Conservation (phyloP, 1,140 invertebrate species). For the Atta colombica region DNA sequence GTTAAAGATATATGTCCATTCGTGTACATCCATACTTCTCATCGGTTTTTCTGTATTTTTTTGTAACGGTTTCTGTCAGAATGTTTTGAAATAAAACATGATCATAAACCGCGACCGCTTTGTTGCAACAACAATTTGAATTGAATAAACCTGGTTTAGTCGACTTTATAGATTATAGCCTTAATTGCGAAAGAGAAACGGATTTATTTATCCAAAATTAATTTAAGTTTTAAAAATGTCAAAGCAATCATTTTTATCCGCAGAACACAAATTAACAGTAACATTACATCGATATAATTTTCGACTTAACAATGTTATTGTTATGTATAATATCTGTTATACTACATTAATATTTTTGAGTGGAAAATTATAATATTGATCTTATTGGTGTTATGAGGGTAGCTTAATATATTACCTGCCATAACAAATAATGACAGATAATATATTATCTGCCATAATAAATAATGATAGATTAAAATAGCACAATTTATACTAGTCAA, state of each 20-base stretch:
- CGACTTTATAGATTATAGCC: background rate
- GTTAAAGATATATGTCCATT: conserved; percentile 20
- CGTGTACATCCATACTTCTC: background rate
- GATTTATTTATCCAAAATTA: conserved; percentile 7
- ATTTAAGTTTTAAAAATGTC: background rate
- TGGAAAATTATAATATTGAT: no score
- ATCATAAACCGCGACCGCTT: background rate
- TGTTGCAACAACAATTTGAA: background rate
- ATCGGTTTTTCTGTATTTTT: background rate
- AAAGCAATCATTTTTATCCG: background rate
- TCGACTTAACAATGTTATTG: no score
- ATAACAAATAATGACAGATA: background rate
- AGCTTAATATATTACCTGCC: background rate
- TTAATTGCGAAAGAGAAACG: background rate
- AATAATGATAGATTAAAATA: background rate
- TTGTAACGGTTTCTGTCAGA: background rate
- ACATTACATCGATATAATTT: no score
- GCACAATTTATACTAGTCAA: background rate
- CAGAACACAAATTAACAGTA: no score
- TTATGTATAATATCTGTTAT: no score
- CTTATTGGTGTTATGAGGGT: no score
- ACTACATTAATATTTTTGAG: no score
- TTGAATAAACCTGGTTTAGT: conserved; percentile 3
- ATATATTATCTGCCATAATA: background rate
- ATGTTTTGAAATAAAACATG: background rate